Percentiles rank a stretch among this genome's conserved stretches.
Evolutionary conservation across 2,888 invertebrate genomes (phyloP).

Genomic region (Mechanitis mazaeus): DNA sequence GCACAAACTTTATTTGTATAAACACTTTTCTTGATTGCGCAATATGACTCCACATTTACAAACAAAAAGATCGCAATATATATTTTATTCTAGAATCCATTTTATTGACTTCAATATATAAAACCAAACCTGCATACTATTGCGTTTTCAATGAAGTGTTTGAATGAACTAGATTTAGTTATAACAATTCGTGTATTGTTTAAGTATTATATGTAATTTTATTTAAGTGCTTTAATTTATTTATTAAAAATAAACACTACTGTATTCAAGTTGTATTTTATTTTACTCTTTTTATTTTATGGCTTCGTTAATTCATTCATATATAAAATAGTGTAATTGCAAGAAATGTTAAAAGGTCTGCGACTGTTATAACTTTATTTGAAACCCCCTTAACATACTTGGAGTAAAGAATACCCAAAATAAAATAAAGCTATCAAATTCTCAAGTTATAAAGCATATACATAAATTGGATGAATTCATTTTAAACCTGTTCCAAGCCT

Average conservation of each 20-base stretch:
- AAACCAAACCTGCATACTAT: neutral
- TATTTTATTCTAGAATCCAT: too few species aligned
- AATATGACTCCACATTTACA: neutral
- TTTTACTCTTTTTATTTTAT: neutral
- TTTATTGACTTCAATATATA: neutral
- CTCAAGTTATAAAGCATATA: too few species aligned
- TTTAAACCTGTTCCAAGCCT: too few species aligned
- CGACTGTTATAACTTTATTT: too few species aligned
- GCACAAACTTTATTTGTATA: constrained; percentile 2
- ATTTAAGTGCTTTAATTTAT: constrained; percentile 21
- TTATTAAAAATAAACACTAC: constrained; percentile 23
- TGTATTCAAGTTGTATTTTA: constrained; percentile 15
- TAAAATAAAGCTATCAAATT: too few species aligned
- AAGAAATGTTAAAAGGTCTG: too few species aligned
- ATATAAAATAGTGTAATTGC: too few species aligned
- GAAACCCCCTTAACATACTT: too few species aligned
- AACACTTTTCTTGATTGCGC: constrained; percentile 2
- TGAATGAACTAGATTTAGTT: constrained; percentile 3
- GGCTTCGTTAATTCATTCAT: neutral
- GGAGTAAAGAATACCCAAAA: too few species aligned
- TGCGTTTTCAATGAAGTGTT: constrained; percentile 8
- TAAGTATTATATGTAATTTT: constrained; percentile 9
- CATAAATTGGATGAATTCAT: too few species aligned
- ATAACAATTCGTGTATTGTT: constrained; percentile 1
- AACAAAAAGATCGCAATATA: too few species aligned